Percentiles rank a stretch among this genome's conserved stretches.
These are phyloP conservation scores for Hirtodrosophila duncani DNA, from an alignment of 2,888 invertebrate genomes.

Conservation along the genomic window DNA sequence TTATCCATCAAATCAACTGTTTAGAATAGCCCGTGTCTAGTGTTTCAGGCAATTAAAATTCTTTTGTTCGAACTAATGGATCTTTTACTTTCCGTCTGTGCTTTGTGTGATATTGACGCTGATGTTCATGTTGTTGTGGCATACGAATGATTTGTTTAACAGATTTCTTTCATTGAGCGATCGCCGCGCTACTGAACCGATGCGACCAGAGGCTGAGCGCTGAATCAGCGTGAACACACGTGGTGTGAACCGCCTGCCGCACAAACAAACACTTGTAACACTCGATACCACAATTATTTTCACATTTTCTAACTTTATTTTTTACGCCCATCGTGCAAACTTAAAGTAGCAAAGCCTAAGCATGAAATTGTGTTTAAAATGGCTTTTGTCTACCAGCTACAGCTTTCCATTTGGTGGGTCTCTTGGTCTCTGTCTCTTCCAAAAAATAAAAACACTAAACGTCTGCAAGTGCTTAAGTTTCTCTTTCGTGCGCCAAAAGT, in stretches of 20 bases:
- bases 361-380: slow-evolving; percentile 62
- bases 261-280: slow-evolving; percentile 15
- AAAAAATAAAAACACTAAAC: slow-evolving; percentile 11
- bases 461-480: slow-evolving; percentile 49
- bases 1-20: slow-evolving; percentile 37
- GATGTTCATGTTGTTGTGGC: slow-evolving; percentile 37
- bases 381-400: slow-evolving; percentile 36
- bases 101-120: slow-evolving; percentile 19
- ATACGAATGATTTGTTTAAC: slow-evolving; percentile 46
- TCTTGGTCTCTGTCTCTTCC: too few relatives aligned
- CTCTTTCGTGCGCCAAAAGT: slow-evolving; percentile 62
- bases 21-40: slow-evolving; percentile 43
- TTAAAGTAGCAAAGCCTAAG: slow-evolving; percentile 62
- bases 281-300: slow-evolving; percentile 51
- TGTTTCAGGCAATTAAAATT: slow-evolving; percentile 53
- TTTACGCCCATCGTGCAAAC: slow-evolving; percentile 34
- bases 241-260: too few relatives aligned
- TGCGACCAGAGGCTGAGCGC: slow-evolving; percentile 7
- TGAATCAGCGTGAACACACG: slow-evolving; percentile 24
- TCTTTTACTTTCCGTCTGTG: slow-evolving; percentile 51
- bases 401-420: slow-evolving; percentile 49
- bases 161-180: slow-evolving; percentile 10
- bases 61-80: slow-evolving; percentile 57
- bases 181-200: slow-evolving; percentile 36
- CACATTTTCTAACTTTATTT: slow-evolving; percentile 34